A percentile compares a stretch with the other conserved stretches of the same genome.
Conservation (phyloP, 2,888 invertebrate genomes). For the Clunio marinus region DNA sequence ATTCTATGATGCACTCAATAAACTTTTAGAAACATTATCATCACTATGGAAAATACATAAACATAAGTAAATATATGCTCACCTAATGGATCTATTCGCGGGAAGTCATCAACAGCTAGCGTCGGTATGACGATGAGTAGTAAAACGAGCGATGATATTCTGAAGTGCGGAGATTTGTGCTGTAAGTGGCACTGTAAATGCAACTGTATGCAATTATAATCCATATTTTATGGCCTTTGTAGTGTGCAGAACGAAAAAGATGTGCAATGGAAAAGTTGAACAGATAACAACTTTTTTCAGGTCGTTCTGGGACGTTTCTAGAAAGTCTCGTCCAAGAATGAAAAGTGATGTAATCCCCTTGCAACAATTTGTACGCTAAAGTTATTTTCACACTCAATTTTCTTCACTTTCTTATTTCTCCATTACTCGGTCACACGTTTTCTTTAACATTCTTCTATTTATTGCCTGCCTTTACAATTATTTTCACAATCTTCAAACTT, state of each 20-base stretch:
- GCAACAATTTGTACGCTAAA: no score
- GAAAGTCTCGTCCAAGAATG: neutral
- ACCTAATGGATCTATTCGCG: constrained; percentile 37
- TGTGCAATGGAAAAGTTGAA: no score
- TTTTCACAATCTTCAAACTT: no score
- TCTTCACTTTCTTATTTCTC: neutral
- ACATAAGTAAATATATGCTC: constrained; percentile 31
- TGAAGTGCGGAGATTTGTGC: constrained; percentile 33
- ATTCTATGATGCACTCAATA: no score
- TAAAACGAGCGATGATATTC: constrained; percentile 32
- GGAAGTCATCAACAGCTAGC: constrained; percentile 19
- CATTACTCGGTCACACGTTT: no score
- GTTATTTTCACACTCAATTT: neutral
- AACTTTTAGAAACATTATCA: no score
- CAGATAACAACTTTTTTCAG: no score
- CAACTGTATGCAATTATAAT: constrained; percentile 31
- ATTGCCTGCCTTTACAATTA: neutral
- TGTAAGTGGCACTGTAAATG: constrained; percentile 29
- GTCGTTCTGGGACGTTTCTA: no score
- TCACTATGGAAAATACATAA: no score
- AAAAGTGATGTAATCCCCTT: no score
- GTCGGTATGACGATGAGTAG: constrained; percentile 28
- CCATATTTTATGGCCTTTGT: constrained; percentile 29
- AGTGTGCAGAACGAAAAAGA: no score
- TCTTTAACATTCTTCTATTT: neutral